Conservation (phyloP, 2,797 vertebrate genomes). For the Triplophysa yarkandensis region DNA sequence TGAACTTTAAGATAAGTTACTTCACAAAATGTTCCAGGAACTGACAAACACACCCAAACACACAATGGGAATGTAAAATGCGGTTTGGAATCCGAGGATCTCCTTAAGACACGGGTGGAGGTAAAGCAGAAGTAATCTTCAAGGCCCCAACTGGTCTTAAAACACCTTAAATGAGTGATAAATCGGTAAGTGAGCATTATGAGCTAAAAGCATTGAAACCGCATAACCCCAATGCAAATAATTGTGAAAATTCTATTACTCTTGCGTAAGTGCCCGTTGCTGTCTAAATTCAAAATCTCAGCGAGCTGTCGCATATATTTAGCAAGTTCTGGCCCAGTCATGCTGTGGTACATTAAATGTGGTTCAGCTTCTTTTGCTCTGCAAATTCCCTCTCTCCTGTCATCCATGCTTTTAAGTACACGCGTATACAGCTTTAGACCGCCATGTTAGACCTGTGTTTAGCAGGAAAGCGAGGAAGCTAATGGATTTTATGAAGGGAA, state of each 20-base stretch:
- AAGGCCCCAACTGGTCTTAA: background rate
- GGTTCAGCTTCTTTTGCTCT: constrained; percentile 16
- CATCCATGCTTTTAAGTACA: constrained; percentile 34
- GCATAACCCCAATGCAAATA: background rate
- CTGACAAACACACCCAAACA: too few species aligned
- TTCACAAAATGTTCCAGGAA: too few species aligned
- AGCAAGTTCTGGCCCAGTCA: background rate
- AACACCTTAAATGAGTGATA: background rate
- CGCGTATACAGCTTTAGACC: constrained; percentile 36
- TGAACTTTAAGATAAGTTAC: too few species aligned
- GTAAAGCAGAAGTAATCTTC: constrained; percentile 28
- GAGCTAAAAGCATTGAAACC: constrained; percentile 10
- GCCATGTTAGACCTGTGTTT: constrained; percentile 55
- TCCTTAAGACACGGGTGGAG: constrained; percentile 33
- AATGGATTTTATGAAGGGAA: constrained; percentile 72
- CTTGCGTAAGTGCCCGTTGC: background rate
- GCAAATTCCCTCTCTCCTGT: constrained; percentile 7
- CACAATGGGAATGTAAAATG: too few species aligned
- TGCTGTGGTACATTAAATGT: constrained; percentile 14
- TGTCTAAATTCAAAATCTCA: background rate
- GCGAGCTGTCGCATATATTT: background rate
- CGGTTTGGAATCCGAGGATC: too few species aligned
- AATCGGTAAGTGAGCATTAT: background rate
- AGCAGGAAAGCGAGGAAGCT: constrained; percentile 61
- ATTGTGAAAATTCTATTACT: background rate